phyloP scores from a whole-genome alignment of 2,113 vertebrate genomes.

The Prochilodus magdalenae region DNA sequence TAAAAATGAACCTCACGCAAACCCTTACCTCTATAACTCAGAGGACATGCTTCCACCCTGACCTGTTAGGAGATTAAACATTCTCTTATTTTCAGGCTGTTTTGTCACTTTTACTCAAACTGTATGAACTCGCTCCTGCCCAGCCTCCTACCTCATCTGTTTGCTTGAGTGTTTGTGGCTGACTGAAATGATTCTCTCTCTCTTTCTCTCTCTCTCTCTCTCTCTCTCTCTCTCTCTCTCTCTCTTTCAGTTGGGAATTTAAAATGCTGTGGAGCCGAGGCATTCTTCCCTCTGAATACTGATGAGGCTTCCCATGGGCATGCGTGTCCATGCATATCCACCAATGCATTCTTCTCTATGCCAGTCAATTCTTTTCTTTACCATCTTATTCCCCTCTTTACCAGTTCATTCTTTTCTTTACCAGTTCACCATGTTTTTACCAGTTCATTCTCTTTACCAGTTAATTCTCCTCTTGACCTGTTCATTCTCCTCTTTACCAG shows the following conservation, averaged over 20 bases:
- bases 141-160: neutral
- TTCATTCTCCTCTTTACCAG: no score
- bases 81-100: neutral
- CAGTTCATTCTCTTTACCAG: no score
- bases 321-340: neutral
- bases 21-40: no score
- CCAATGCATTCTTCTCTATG: neutral
- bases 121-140: neutral
- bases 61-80: no score
- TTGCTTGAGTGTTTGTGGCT: neutral
- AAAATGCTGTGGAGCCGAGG: neutral
- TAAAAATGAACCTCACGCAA: no score
- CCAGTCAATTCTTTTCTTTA: neutral
- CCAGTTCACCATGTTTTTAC: neutral
- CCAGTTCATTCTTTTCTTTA: neutral
- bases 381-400: neutral
- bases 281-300: conserved; percentile 1
- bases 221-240: neutral
- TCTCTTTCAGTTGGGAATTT: neutral
- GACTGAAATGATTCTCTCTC: conserved; percentile 2
- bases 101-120: neutral
- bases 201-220: neutral
- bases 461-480: no score
- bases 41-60: no score
- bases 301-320: conserved; percentile 3